Percentiles rank a stretch among this genome's conserved stretches.
Conservation (phyloP, 2,113 vertebrate species). For the Percopsis transmontana region DNA sequence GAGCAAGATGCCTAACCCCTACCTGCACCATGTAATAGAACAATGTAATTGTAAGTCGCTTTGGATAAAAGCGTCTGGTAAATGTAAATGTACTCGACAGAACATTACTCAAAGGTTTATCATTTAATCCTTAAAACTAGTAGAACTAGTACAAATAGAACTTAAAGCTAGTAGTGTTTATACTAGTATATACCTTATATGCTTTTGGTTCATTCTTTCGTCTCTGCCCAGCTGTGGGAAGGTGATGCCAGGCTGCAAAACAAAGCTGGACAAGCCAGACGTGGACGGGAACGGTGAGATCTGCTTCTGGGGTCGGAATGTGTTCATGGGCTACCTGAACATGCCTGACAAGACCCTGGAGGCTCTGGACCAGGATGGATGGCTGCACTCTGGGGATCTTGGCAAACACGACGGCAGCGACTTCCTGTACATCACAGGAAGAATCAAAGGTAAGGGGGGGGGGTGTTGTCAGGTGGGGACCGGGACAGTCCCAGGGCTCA, state of each 20-base stretch:
- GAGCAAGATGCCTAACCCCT: too few relatives aligned
- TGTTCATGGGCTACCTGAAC: slow-evolving; percentile 84
- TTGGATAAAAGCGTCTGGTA: too few relatives aligned
- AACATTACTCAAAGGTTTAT: too few relatives aligned
- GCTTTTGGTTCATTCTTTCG: background rate
- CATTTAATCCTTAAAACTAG: too few relatives aligned
- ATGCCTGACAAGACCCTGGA: slow-evolving; percentile 74
- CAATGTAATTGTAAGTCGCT: too few relatives aligned
- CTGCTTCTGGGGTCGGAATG: slow-evolving; percentile 81
- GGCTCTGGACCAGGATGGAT: slow-evolving; percentile 75
- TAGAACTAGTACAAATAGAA: too few relatives aligned
- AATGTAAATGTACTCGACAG: too few relatives aligned
- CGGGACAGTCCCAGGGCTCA: too few relatives aligned
- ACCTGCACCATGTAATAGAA: too few relatives aligned
- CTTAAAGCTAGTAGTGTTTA: too few relatives aligned
- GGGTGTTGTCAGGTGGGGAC: background rate
- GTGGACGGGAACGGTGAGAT: slow-evolving; percentile 76
- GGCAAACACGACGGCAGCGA: slow-evolving; percentile 63
- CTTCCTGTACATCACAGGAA: slow-evolving; percentile 81
- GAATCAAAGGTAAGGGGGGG: slow-evolving; percentile 76
- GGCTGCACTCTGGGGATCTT: slow-evolving; percentile 82
- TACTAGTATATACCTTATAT: too few relatives aligned
- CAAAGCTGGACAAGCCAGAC: slow-evolving; percentile 73
- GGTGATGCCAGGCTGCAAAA: slow-evolving; percentile 68
- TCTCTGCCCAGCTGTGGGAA: slow-evolving; percentile 74